Base-by-base conservation (phyloP, 2,797 vertebrate genomes). In the Hemibagrus guttatus region DNA sequence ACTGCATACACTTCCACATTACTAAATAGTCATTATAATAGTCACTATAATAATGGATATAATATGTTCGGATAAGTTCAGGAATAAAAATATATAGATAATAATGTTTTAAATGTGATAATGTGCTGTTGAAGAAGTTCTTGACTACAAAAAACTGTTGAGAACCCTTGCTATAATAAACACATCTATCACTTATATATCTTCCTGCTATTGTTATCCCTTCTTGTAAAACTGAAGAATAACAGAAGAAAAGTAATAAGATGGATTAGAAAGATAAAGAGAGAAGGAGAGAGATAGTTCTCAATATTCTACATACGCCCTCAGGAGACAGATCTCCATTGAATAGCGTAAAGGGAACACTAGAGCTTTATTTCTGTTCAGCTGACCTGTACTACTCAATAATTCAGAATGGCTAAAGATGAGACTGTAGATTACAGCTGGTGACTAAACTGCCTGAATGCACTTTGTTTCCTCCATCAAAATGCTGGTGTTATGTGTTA, bases 381-480 rank as follows among this genome's bases (percentile, higher is more conserved):
- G 86, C 81, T 80, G 81, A 84, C 86, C 86, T 79, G 86, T 84
- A 68, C 72, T 84, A 52, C 64, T 87, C 72, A 84, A 87, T 87
- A 84, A 87, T 87, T 84, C 46, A 87, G 39, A 69, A 87, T 81
- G 83, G 82, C 58, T 87, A 84, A 87, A 87, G 85, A 84, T 87
- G 86, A 80, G 86, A 87, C 83, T 84, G 83, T 87, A 84, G 76
- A 87, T 87, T 87, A 84, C 54, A 80, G 83, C 83, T 63, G 80
- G 86, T 81, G 78, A 80, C 75, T 84, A 83, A 83, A 84, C 80
- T 87, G 74, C 81, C 86, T 69, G 52, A 79, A 64, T 84, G 74
- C 56, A 81, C 54, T 61, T 84, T 64, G 63, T 87, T 83, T 66
- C 23, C 56, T 75, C 39, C 21, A n/a, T 54, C 39, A 71, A 66